These are phyloP conservation scores for Papilio dardanus DNA, from an alignment of 1,140 invertebrate species.

Conservation along the genomic window DNA sequence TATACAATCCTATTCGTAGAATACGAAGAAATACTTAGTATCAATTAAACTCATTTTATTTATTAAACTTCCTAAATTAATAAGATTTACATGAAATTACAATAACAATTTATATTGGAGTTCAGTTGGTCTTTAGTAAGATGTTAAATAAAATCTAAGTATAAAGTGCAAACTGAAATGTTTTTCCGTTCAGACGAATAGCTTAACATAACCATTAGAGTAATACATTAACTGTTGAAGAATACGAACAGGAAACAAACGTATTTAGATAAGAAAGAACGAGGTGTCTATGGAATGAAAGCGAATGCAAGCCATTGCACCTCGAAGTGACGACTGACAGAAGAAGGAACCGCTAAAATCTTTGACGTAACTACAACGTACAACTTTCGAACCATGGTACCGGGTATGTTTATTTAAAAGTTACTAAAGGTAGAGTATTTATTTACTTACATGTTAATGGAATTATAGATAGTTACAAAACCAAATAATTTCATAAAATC, in stretches of 20 bases:
- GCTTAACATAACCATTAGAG: not conserved
- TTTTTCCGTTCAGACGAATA: not conserved
- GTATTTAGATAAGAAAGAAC: not conserved
- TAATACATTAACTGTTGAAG: conserved; percentile 23
- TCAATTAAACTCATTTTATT: no score
- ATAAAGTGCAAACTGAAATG: not conserved
- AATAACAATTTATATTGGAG: no score
- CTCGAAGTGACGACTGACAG: not conserved
- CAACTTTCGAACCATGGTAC: no score
- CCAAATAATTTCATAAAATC: no score
- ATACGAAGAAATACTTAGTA: no score
- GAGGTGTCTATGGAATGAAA: conserved; percentile 20
- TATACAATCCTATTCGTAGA: no score
- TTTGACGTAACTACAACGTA: no score
- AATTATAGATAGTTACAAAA: no score
- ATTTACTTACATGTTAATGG: no score
- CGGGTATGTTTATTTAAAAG: not conserved
- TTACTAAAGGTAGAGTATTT: not conserved
- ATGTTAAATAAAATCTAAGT: not conserved
- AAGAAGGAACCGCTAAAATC: not conserved
- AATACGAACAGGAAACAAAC: conserved; percentile 8
- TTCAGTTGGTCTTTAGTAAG: not conserved
- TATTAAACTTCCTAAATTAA: no score
- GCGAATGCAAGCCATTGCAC: conserved; percentile 17
- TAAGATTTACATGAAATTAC: no score